Conservation (phyloP, 2,113 vertebrate genomes). For the Apteryx mantelli region DNA sequence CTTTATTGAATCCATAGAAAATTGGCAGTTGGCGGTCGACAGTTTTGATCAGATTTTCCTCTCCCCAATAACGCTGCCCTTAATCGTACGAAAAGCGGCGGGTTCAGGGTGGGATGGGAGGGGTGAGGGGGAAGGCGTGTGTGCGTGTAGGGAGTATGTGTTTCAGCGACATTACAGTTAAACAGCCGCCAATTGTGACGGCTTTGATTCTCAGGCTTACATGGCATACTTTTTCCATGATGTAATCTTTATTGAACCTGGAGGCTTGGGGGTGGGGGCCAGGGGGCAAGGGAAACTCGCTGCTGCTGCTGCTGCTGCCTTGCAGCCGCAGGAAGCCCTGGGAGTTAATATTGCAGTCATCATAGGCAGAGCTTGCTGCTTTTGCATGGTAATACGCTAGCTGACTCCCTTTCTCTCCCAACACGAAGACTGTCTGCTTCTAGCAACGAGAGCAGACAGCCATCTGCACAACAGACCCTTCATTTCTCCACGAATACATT, state of each 20-base stretch:
- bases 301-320: constrained; percentile 45
- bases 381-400: constrained; percentile 38
- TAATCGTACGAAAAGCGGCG: constrained; percentile 76
- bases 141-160: constrained; percentile 83
- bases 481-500: neutral
- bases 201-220: constrained; percentile 95
- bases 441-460: neutral
- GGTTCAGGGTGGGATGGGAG: constrained; percentile 73
- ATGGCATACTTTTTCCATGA: constrained; percentile 96
- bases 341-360: constrained; percentile 83
- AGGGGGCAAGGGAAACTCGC: constrained; percentile 64
- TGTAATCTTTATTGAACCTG: constrained; percentile 98
- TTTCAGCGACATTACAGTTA: constrained; percentile 91
- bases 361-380: constrained; percentile 23
- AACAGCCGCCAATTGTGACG: constrained; percentile 88
- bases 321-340: constrained; percentile 83
- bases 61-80: constrained; percentile 88
- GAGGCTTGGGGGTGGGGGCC: constrained; percentile 84
- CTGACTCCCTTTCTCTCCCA: neutral
- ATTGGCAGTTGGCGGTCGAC: constrained; percentile 93
- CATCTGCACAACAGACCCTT: constrained; percentile 23
- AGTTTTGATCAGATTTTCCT: constrained; percentile 98
- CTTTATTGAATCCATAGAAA: constrained; percentile 98
- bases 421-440: neutral
- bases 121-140: constrained; percentile 61